phyloP scores from a whole-genome alignment of 2,113 vertebrate genomes.

The Isichthys henryi region DNA sequence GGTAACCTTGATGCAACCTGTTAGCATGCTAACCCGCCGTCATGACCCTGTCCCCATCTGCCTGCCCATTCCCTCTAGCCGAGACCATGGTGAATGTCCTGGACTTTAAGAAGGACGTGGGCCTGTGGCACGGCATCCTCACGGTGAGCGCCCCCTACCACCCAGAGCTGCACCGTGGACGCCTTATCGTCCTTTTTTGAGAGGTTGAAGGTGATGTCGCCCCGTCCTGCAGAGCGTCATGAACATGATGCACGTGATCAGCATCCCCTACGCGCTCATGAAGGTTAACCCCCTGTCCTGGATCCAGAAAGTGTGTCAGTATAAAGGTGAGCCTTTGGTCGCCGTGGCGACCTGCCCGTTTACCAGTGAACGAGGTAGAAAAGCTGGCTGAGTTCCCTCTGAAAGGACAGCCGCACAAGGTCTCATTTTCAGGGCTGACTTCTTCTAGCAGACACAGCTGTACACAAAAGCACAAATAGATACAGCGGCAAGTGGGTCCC shows the following conservation, averaged over 20 bases:
- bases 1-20: not conserved
- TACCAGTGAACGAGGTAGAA: not conserved
- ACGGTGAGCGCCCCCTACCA: slow-evolving; percentile 66
- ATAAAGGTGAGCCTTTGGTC: slow-evolving; percentile 76
- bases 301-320: slow-evolving; percentile 99
- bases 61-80: slow-evolving; percentile 59
- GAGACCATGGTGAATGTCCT: slow-evolving; percentile 98
- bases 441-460: not conserved
- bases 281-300: slow-evolving; percentile 99
- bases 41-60: not conserved
- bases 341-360: not conserved
- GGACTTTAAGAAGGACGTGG: slow-evolving; percentile 98
- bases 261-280: slow-evolving; percentile 97
- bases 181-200: not conserved
- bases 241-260: slow-evolving; percentile 99
- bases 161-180: not conserved
- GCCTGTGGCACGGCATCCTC: slow-evolving; percentile 96
- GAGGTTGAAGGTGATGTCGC: slow-evolving; percentile 4
- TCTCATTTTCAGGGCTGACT: not conserved
- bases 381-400: not conserved
- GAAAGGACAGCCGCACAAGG: not conserved
- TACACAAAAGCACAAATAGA: not conserved
- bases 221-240: slow-evolving; percentile 83
- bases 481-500: not conserved
- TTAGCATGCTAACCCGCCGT: not conserved